Conservation (phyloP, 2,113 vertebrate species). For the Solenodon paradoxus region DNA sequence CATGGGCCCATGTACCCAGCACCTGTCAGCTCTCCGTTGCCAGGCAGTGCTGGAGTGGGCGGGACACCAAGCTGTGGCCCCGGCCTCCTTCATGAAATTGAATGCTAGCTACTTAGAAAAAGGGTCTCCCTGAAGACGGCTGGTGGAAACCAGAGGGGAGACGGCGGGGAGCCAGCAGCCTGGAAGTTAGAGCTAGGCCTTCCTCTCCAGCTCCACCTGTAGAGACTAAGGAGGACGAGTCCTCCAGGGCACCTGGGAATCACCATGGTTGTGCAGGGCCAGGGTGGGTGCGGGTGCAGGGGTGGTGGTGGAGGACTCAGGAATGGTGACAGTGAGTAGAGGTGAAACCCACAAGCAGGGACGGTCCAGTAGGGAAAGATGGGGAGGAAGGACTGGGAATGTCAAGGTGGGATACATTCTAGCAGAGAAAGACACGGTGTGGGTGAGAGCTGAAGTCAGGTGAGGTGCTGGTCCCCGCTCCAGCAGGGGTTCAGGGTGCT, state of each 20-base stretch:
- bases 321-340: accelerated
- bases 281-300: too few species aligned
- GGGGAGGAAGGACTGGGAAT: background rate
- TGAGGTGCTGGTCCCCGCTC: too few species aligned
- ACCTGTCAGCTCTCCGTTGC: constrained; percentile 56
- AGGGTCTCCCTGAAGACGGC: background rate
- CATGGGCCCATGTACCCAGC: constrained; percentile 57
- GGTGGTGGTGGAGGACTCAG: too few species aligned
- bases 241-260: background rate
- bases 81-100: background rate
- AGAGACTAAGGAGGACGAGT: background rate
- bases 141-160: background rate
- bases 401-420: background rate
- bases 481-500: background rate
- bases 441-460: background rate
- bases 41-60: constrained; percentile 20
- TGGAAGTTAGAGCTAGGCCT: background rate
- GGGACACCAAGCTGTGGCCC: background rate
- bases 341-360: background rate
- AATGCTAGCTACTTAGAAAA: background rate
- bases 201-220: too few species aligned
- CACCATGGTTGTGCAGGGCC: too few species aligned
- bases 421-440: background rate
- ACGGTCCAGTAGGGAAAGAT: too few species aligned
- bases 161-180: background rate